Conservation (phyloP, 2,888 invertebrate species). For the Phalera bucephala region DNA sequence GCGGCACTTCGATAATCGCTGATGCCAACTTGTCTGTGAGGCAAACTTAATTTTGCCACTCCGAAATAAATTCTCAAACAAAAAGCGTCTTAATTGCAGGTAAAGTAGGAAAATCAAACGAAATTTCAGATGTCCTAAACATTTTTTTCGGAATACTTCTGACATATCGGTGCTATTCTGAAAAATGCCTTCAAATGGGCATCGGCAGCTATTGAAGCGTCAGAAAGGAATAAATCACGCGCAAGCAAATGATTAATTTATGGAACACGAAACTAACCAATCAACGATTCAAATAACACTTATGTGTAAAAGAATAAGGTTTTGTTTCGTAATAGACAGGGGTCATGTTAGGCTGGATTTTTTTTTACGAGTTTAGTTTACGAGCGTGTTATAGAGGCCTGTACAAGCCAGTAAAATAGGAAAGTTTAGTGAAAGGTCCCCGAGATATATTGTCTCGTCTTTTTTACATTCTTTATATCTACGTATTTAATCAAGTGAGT, state of each 20-base stretch:
- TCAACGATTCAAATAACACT: conserved; percentile 6
- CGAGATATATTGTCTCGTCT: conserved; percentile 51
- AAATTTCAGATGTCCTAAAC: not conserved
- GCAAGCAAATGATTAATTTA: conserved; percentile 56
- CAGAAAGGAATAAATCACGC: conserved; percentile 60
- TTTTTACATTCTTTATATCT: conserved; percentile 37
- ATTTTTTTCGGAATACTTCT: conserved; percentile 17
- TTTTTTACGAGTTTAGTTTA: conserved; percentile 55
- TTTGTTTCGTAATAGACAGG: conserved; percentile 18
- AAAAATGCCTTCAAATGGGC: conserved; percentile 41
- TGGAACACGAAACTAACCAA: conserved; percentile 33
- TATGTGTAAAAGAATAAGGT: conserved; percentile 29
- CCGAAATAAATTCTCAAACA: not conserved
- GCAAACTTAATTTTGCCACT: conserved; percentile 17
- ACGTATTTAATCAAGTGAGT: conserved; percentile 36
- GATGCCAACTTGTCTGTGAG: conserved; percentile 10
- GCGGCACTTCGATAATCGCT: conserved; percentile 35
- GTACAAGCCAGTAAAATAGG: conserved; percentile 57
- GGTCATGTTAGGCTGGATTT: conserved; percentile 24
- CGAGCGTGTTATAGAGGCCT: conserved; percentile 46
- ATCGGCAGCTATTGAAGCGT: conserved; percentile 57
- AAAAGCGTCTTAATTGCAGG: conserved; percentile 11
- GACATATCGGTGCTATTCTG: conserved; percentile 24
- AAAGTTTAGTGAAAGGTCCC: conserved; percentile 62
- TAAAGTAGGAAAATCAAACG: not conserved